Evolutionary conservation across 2,888 invertebrate species (phyloP), one percentile per base, ranked within the genome.

Genomic region (Cataglyphis albicans): DNA sequence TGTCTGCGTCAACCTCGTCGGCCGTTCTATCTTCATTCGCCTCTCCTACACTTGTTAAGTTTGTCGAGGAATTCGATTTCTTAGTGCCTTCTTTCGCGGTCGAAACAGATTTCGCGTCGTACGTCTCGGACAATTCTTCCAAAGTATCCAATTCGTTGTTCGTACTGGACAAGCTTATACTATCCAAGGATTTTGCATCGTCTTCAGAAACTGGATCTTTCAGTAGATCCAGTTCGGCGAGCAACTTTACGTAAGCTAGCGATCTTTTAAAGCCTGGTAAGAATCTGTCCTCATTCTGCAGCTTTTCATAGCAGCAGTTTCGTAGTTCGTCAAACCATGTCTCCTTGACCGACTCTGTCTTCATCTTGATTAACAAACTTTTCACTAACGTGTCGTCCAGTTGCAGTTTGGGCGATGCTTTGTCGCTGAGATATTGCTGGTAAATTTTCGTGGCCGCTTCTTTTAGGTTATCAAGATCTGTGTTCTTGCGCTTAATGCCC

Each of bases 261-360:
- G 96, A 96, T 87, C 96, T 95, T 86, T 96, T 96, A 93, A 98
- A 98, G 0, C 96, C 95, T 0, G 96, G 96, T 75, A 96, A 94
- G 92, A 96, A 97, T 81, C 95, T 95, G 38, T 96, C 96, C 78
- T 97, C 96, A 65, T 94, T 95, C 91, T 96, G 95, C 35, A 94
- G 84, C 92, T 95, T 97, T 90, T 96, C 96, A 86, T 96, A 96
- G 41, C 97, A 96, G 76, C 96, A 96, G 85, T 96, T 95, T 94
- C 98, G 97, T 25, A 98, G 96, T 85, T 97, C 97, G 93, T 98
- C 98, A 94, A 99, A 99, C 96, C 98, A 98, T 3, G 96, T 95
- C 82, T 97, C 97, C 38, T 95, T 95, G 6, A 97, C 96, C 38
- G 94, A 90, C 92, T 97, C 97, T 75, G 96, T 96, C 88, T 96